phyloP scores from a whole-genome alignment of 2,888 invertebrate species.

The Osedax frankpressi region DNA sequence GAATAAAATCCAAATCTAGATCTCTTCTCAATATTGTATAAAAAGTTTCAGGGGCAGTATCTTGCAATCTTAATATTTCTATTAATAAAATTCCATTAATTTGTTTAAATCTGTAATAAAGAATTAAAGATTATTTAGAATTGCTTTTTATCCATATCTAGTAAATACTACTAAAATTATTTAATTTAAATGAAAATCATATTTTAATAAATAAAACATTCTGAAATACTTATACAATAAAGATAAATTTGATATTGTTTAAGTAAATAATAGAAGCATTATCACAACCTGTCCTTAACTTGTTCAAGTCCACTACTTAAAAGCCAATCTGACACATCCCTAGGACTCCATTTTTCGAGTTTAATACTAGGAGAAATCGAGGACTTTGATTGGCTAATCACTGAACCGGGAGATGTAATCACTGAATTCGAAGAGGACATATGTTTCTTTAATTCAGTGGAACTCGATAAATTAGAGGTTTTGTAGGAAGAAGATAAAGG shows the following conservation, averaged over 20 bases:
- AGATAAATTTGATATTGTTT: too few species aligned
- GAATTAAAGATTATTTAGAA: too few species aligned
- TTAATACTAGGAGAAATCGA: neutral
- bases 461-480: too few species aligned
- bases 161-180: too few species aligned
- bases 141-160: neutral
- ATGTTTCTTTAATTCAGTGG: too few species aligned
- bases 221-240: too few species aligned
- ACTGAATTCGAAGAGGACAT: too few species aligned
- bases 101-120: slow-evolving; percentile 8
- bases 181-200: too few species aligned
- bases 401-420: neutral
- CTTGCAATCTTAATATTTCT: neutral
- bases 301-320: neutral
- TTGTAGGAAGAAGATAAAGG: neutral
- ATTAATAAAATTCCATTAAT: neutral
- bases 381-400: neutral
- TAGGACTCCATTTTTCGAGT: neutral
- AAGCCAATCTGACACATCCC: slow-evolving; percentile 8
- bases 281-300: slow-evolving; percentile 3
- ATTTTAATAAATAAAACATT: too few species aligned
- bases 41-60: slow-evolving; percentile 3
- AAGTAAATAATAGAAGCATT: too few species aligned
- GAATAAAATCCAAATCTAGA: slow-evolving; percentile 1
- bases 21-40: slow-evolving; percentile 7